Evolutionary conservation across 30 jellyfish, hydroid and myxozoan genomes (phyloP).

Genomic region (Hydra vulgaris): DNA sequence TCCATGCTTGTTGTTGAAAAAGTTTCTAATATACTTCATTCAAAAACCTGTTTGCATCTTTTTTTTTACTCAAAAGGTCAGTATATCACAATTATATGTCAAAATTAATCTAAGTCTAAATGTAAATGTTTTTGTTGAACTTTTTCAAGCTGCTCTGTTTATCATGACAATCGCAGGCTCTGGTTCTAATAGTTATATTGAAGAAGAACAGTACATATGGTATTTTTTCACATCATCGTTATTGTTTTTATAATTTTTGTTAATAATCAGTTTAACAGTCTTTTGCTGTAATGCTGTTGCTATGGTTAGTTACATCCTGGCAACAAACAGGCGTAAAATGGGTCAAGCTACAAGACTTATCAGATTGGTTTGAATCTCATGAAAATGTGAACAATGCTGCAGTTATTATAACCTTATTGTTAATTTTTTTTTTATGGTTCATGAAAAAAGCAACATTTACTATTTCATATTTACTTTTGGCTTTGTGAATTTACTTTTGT

Average conservation of each 20-base stretch:
- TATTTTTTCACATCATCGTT: conserved; percentile 20
- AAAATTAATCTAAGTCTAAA: no score
- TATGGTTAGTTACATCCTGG: conserved; percentile 47
- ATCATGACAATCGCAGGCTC: background rate
- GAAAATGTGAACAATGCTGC: background rate
- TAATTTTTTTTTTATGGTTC: background rate
- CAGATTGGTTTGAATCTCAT: conserved; percentile 6
- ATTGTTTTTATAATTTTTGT: conserved; percentile 8
- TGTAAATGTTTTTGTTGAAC: conserved; percentile 1
- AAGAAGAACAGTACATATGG: conserved; percentile 86
- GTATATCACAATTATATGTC: no score
- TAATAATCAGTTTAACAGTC: background rate
- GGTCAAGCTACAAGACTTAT: conserved; percentile 31
- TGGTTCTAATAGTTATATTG: conserved; percentile 65
- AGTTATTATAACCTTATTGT: background rate
- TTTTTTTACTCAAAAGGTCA: no score
- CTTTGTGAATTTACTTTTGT: background rate
- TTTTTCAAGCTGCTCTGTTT: background rate
- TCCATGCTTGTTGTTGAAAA: background rate
- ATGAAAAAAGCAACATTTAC: background rate
- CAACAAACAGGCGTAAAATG: conserved; percentile 80
- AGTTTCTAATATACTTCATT: conserved; percentile 5
- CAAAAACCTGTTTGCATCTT: no score
- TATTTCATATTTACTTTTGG: background rate
- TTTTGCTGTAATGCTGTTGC: background rate